These are phyloP conservation scores for Zosterops lateralis DNA, from an alignment of 2,113 vertebrate genomes.

Conservation along the genomic window DNA sequence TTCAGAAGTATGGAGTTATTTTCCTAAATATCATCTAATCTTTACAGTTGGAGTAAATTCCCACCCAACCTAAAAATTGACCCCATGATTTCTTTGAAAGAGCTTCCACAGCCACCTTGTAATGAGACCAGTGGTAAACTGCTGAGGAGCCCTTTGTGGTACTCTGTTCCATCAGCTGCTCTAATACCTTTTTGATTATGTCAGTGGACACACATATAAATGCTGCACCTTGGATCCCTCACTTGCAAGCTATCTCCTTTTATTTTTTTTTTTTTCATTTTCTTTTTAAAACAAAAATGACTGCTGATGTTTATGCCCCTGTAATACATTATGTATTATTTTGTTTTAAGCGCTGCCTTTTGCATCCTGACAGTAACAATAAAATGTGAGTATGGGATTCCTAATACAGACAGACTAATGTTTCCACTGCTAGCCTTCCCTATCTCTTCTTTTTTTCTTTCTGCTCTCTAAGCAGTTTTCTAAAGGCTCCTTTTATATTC, in stretches of 20 bases:
- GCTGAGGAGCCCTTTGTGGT: slow-evolving; percentile 58
- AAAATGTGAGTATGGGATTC: slow-evolving; percentile 99
- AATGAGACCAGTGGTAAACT: slow-evolving; percentile 38
- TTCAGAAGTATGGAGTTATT: background rate
- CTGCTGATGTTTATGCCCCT: slow-evolving; percentile 90
- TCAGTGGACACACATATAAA: slow-evolving; percentile 56
- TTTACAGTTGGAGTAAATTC: background rate
- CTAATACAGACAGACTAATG: slow-evolving; percentile 99
- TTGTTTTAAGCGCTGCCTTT: slow-evolving; percentile 98
- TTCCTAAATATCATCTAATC: background rate
- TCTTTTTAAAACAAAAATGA: slow-evolving; percentile 92
- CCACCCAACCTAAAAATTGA: background rate
- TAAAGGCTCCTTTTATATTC: slow-evolving; percentile 92
- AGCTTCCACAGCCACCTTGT: background rate
- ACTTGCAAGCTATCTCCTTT: slow-evolving; percentile 30
- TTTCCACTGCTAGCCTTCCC: slow-evolving; percentile 80
- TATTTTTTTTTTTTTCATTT: slow-evolving; percentile 80
- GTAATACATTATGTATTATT: slow-evolving; percentile 99
- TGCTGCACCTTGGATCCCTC: slow-evolving; percentile 27
- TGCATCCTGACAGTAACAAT: slow-evolving; percentile 99
- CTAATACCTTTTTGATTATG: slow-evolving; percentile 70
- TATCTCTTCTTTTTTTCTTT: slow-evolving; percentile 75
- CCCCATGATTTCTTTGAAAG: background rate
- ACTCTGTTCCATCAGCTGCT: slow-evolving; percentile 57
- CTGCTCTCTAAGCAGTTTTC: slow-evolving; percentile 97